Percentiles rank a stretch among this genome's conserved stretches.
These are phyloP conservation scores for Mormyrus hasselquistii DNA, from an alignment of 2,797 vertebrate genomes.

Conservation along the genomic window DNA sequence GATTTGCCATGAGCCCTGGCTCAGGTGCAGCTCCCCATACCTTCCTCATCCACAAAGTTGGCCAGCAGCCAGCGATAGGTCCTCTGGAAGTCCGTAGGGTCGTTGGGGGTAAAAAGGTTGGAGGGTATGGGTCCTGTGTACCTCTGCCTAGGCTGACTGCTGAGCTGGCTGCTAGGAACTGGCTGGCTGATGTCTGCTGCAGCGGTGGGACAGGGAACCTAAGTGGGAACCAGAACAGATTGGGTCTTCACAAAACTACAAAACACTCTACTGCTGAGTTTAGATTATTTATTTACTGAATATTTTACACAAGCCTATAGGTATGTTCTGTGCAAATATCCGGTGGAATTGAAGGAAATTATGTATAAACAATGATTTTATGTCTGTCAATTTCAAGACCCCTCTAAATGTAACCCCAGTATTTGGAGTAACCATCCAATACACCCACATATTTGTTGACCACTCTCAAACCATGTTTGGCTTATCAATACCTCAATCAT, in stretches of 20 bases:
- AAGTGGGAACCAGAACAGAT: not conserved
- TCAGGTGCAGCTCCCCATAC: slow-evolving; percentile 47
- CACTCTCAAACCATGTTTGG: not conserved
- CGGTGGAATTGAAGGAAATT: not conserved
- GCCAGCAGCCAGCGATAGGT: slow-evolving; percentile 66
- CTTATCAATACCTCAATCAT: not conserved
- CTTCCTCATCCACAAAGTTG: slow-evolving; percentile 54
- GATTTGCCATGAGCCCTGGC: slow-evolving; percentile 13
- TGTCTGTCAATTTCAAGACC: not conserved
- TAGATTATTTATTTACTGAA: not conserved
- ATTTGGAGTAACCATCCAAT: not conserved
- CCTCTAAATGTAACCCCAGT: not conserved
- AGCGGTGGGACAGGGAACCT: slow-evolving; percentile 67
- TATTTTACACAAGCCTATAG: not conserved
- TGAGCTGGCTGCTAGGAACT: slow-evolving; percentile 44
- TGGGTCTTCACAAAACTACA: not conserved
- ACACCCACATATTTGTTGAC: not conserved
- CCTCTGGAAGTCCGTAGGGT: slow-evolving; percentile 63
- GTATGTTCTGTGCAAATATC: not conserved
- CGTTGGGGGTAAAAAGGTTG: slow-evolving; percentile 78
- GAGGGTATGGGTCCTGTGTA: slow-evolving; percentile 55
- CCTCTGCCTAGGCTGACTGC: slow-evolving; percentile 24
- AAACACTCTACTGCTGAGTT: not conserved
- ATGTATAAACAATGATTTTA: not conserved
- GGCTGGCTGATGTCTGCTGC: slow-evolving; percentile 42